Evolutionary conservation across 2,113 vertebrate genomes (phyloP).

Genomic region (Oxyura jamaicensis): DNA sequence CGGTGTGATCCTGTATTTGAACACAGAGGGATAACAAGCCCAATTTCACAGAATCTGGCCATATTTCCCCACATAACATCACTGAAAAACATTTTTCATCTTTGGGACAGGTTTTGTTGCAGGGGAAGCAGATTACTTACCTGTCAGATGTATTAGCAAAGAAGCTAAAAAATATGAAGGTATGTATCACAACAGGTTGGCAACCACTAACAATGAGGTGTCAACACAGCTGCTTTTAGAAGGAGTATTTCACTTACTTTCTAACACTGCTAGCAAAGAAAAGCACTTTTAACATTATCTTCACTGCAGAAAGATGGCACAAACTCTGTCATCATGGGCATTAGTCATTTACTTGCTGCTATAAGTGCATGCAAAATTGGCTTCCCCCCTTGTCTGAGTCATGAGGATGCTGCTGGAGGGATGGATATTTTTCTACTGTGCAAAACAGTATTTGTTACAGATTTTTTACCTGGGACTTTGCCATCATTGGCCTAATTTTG

Average conservation of each 20-base stretch:
- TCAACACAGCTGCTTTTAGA: neutral
- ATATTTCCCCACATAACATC: neutral
- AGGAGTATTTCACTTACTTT: neutral
- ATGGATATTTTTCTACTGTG: neutral
- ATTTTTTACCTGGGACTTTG: constrained; percentile 41
- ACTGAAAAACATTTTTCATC: neutral
- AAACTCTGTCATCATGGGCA: neutral
- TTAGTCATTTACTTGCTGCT: constrained; percentile 23
- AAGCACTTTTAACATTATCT: neutral
- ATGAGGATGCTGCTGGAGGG: neutral
- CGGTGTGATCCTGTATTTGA: neutral
- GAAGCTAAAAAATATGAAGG: neutral
- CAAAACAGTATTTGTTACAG: neutral
- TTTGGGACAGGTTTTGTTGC: neutral
- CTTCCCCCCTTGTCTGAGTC: constrained; percentile 13
- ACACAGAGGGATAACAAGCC: fast-evolving
- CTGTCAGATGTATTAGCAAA: neutral
- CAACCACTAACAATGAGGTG: neutral
- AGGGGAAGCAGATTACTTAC: neutral
- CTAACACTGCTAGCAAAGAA: neutral
- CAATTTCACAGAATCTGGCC: neutral
- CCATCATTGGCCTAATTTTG: constrained; percentile 2
- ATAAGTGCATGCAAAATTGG: neutral
- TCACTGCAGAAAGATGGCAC: neutral
- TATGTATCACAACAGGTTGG: neutral